Base-by-base conservation (phyloP, 1,140 invertebrate species). In the Belonocnema kinseyi region DNA sequence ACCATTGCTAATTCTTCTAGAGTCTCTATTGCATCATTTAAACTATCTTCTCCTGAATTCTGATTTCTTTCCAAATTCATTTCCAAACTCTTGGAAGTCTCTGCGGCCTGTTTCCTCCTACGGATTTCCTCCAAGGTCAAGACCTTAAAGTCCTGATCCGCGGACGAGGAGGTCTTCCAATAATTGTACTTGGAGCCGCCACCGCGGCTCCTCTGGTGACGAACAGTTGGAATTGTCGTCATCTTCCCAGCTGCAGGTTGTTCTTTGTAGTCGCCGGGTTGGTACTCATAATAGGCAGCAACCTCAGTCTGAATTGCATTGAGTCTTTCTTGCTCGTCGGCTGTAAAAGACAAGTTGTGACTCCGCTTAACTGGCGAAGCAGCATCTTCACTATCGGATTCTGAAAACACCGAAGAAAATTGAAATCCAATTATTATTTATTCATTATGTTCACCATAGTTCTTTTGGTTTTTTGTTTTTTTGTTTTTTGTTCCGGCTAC, bases 301-400 rank as follows among this genome's bases (percentile, higher is more conserved):
- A 93, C 93, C 85, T 94, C 94, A 2, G 93, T 94, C 80, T 95
- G 94, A 54, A 95, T 94, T 81, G 93, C 93, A 88, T 95, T 94
- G 52, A 95, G 87, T 16, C 93, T 90, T 72, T 94, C 92, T 79
- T 95, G 92, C 82, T 95, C 95, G 81, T 94, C 92, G 0, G 94
- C 94, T 88, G 94, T 95, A 81, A 91, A 90, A 5, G 92, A 85
- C 51, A 88, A 84, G 51, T 86, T 86, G 80, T 77, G 54, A n/a
- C 80, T 82, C 72, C 85, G 85, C 88, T 94, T 94, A 26, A 89
- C 91, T 40, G 94, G 93, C 33, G 94, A 93, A 14, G 93, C 92
- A 77, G 91, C 91, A 82, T 93, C 94, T 91, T 95, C 94, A 88
- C 92, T 94, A 91, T 95, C 94, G 80, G 94, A 95, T 87, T 95